Conservation (phyloP, 2,113 vertebrate genomes). For the Phodopus roborovskii region DNA sequence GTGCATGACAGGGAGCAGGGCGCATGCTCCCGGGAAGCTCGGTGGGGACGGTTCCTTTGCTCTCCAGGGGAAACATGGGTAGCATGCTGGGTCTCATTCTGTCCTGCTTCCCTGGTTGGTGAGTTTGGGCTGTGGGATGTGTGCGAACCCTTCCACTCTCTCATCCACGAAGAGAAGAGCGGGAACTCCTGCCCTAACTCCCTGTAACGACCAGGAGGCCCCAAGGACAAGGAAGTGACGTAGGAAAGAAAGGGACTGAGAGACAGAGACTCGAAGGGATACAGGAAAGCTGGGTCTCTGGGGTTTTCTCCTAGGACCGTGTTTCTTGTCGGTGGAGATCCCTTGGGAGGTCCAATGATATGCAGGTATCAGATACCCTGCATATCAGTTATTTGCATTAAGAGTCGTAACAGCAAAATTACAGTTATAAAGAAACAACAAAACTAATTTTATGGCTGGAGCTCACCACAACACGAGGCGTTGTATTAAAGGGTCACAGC, state of each 20-base stretch:
- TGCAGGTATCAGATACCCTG: background rate
- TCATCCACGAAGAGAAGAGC: background rate
- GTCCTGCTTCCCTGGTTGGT: background rate
- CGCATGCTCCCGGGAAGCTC: fast-evolving
- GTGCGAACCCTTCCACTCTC: background rate
- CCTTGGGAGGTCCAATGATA: no score
- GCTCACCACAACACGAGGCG: background rate
- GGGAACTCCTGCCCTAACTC: background rate
- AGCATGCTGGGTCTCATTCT: background rate
- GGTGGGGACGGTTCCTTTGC: background rate
- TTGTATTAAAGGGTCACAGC: background rate
- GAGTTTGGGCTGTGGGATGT: background rate
- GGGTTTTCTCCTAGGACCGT: background rate
- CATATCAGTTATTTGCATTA: background rate
- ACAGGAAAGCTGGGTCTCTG: background rate
- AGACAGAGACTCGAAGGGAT: background rate
- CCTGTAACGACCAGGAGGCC: background rate
- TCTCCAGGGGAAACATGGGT: background rate
- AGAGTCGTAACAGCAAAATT: background rate
- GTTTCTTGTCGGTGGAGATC: background rate
- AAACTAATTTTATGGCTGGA: background rate
- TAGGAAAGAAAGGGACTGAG: background rate
- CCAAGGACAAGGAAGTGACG: background rate
- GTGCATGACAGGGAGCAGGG: background rate
- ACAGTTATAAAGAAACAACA: background rate